These are phyloP conservation scores for Dyspetes luteomarginatus DNA, from an alignment of 2,888 invertebrate species.

Conservation along the genomic window DNA sequence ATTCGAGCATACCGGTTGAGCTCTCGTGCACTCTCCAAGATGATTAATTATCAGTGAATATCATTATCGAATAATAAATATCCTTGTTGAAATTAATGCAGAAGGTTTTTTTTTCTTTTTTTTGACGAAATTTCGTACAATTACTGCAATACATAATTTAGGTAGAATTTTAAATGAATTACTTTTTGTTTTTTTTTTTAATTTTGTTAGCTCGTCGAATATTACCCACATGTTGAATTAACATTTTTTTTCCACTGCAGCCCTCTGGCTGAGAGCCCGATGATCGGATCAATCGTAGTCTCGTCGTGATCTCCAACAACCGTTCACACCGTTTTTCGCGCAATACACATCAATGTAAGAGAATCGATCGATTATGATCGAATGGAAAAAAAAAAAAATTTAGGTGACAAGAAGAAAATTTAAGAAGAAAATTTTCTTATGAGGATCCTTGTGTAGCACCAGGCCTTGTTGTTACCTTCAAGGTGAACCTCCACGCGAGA, in stretches of 20 bases:
- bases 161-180: neutral
- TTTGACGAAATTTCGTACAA: neutral
- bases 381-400: neutral
- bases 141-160: neutral
- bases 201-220: neutral
- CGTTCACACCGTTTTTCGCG: conserved; percentile 63
- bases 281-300: neutral
- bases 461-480: conserved; percentile 68
- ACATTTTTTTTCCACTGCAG: conserved; percentile 72
- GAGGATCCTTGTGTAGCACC: conserved; percentile 41
- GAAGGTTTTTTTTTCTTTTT: too few species aligned
- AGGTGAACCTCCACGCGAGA: conserved; percentile 79
- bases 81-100: neutral
- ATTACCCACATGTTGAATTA: conserved; percentile 77
- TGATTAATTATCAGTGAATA: neutral
- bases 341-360: conserved; percentile 65
- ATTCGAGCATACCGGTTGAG: neutral
- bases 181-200: neutral
- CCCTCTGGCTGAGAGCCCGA: neutral
- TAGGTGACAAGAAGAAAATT: too few species aligned
- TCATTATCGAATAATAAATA: neutral
- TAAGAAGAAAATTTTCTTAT: neutral
- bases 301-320: neutral
- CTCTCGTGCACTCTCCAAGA: neutral
- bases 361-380: neutral